Evolutionary conservation across 2,797 vertebrate species (phyloP), one percentile per base, ranked within the genome.

Genomic region (Ptychobarbus kaznakovi): DNA sequence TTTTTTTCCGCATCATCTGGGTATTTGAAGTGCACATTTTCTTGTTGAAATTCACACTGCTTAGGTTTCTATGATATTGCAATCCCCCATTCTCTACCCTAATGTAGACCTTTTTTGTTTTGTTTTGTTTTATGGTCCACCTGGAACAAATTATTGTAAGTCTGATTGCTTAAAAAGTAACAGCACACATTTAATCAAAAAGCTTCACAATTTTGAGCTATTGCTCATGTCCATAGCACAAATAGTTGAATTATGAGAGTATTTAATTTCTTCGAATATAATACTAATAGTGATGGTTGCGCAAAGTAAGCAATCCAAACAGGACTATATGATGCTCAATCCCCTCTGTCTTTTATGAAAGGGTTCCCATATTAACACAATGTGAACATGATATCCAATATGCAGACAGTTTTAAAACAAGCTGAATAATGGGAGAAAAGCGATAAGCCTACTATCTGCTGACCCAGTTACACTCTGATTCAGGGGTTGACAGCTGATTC

Each of bases 321-420:
- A 28, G n/a, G 12, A 35, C 66, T 46, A 66, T 10, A 32, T 44
- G 20, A 66, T 66, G 25, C 40, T 32, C 35, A 84, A 63, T 28
- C 40, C 53, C 25, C 56, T 82, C 40, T 40, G 74, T 51, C 51
- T 73, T 25, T 32, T 49, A 25, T 44, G 6, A 84, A 78, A 68
- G n/a, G 2, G 38, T 77, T 68, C n/a, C 82, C 46, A 76, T 77
- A 28, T 68, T 77, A 68, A 22, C 69, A 82, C 69, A 82, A 81
- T 72, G n/a, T 61, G 44, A 80, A 66, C 61, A 35, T 32, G 69
- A 82, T 53, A 83, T 74, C 35, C 65, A 77, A 80, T n/a, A 35
- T 77, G 42, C 77, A 75, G 76, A 79, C 75, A 11, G 18, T 32
- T 81, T 86, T 58, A 77, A 88, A 88, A 81, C 73, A 82, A 86